Conservation (phyloP, 2,888 invertebrate species). For the Julus scandinavius region DNA sequence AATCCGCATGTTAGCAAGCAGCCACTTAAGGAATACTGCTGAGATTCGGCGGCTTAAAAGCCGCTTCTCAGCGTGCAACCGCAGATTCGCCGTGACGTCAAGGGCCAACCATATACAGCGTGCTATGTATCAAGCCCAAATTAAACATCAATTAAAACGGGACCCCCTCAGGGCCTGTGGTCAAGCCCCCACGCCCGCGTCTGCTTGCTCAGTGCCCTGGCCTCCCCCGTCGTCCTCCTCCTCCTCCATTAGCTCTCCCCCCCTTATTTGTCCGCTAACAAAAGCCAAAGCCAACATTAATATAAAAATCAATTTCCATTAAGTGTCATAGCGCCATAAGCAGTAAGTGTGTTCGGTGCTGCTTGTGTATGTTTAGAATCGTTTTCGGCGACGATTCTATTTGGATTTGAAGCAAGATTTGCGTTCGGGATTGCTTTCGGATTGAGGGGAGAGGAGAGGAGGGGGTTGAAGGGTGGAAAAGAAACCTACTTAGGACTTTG, state of each 20-base stretch:
- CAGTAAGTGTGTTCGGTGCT: slow-evolving; percentile 39
- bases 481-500: slow-evolving; percentile 47
- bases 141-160: slow-evolving; percentile 6
- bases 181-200: neutral
- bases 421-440: slow-evolving; percentile 44
- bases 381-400: slow-evolving; percentile 49
- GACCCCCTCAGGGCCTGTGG: neutral
- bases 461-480: neutral
- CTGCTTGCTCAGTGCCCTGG: neutral
- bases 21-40: no score
- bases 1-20: no score
- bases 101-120: no score
- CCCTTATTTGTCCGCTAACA: slow-evolving; percentile 55
- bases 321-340: slow-evolving; percentile 49
- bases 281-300: slow-evolving; percentile 56
- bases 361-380: slow-evolving; percentile 54
- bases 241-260: slow-evolving; percentile 47
- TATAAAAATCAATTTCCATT: slow-evolving; percentile 57
- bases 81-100: no score
- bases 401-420: slow-evolving; percentile 40
- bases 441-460: neutral
- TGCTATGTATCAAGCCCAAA: neutral
- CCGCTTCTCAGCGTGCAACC: no score
- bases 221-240: neutral
- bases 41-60: no score